Evolutionary conservation across 2,797 vertebrate genomes (phyloP).

Genomic region (Podarcis siculus): DNA sequence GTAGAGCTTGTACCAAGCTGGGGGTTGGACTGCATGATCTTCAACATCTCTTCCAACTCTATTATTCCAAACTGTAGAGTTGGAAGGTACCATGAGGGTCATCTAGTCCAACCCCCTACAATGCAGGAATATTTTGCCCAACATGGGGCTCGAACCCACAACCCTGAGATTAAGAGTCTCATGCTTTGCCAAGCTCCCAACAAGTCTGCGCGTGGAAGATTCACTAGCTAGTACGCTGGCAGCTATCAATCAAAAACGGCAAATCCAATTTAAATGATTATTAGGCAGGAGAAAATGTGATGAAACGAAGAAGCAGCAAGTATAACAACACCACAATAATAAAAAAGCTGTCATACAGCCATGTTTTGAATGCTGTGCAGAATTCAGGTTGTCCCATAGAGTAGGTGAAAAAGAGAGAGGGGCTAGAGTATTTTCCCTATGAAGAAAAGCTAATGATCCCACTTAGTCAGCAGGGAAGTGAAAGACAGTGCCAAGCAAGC

Average conservation of each 20-base stretch:
- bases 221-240: neutral
- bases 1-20: no score
- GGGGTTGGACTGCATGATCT: no score
- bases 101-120: no score
- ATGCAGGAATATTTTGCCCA: no score
- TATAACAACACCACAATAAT: neutral
- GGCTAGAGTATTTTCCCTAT: neutral
- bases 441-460: neutral
- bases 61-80: neutral
- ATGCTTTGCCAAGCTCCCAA: no score
- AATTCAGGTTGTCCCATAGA: neutral
- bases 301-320: neutral
- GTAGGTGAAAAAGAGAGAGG: neutral
- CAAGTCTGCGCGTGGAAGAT: fast-evolving
- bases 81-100: no score
- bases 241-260: neutral
- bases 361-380: neutral
- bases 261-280: neutral
- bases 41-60: no score
- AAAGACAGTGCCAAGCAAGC: neutral
- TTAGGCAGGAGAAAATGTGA: neutral
- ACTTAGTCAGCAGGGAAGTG: neutral
- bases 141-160: no score
- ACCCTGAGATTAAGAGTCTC: no score
- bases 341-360: neutral